Base-by-base conservation (phyloP, 2,888 invertebrate genomes). In the Drosophila ochracea region DNA sequence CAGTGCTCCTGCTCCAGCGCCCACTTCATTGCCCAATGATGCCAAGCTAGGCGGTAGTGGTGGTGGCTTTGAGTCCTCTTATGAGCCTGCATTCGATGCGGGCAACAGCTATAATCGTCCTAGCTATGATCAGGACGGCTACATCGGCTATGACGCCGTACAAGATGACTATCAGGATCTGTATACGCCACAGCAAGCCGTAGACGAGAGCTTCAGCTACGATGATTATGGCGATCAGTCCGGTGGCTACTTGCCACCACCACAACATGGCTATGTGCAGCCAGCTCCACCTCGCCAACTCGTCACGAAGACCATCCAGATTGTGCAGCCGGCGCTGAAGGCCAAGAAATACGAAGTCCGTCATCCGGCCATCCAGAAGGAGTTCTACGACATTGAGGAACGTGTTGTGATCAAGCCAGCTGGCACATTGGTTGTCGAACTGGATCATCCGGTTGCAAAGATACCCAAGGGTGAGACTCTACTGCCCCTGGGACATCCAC, bases 341-440 rank as follows among this genome's bases (percentile, higher is more conserved):
- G 95, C 95, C 31, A 94, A 94, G 64, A 95, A 94, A 74, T 94
- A 94, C 83, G 94, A 95, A 88, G 94, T 95, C 13, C 94, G 95
- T 70, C 94, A 95, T 73, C 95, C 95, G 50, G 95, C 95, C 41
- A 94, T 95, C 71, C 94, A 95, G 80, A 95, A 95, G 91, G 95
- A 95, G 86, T 95, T 95, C 91, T 95, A 95, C 90, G 95, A 95
- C 81, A 95, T 95, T 76, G 95, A 95, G 83, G 95, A 95, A 82
- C 94, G 95, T 55, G 94, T 95, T 30, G 93, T 95, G 25, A 94
- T 95, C 52, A 94, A 95, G 33, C 95, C 95, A 1, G 95, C 95
- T 6, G 95, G 95, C 35, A 95, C 95, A 13, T 94, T 95, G 35
- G 94, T 95, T 6, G 94, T 95, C 1, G 95, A 95, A 78, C 92